phyloP scores from a whole-genome alignment of 2,797 vertebrate species.

The Phoeniculus purpureus region DNA sequence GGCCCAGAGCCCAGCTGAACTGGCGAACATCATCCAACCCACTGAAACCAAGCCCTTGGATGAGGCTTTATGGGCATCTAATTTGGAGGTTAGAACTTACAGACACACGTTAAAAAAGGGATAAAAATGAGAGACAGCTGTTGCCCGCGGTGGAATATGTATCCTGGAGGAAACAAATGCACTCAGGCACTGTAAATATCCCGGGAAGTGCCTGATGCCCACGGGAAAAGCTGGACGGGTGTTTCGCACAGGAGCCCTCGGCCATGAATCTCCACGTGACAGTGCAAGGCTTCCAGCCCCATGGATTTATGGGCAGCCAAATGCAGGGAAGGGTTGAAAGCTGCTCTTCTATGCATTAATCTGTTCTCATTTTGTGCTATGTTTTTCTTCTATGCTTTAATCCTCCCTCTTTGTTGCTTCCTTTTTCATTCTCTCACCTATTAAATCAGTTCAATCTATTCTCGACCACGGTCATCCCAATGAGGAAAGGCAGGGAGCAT shows the following conservation, averaged over 20 bases:
- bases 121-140: slow-evolving; percentile 74
- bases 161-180: slow-evolving; percentile 71
- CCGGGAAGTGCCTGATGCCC: slow-evolving; percentile 43
- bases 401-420: too few relatives aligned
- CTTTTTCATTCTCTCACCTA: neutral
- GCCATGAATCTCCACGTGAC: slow-evolving; percentile 69
- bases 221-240: slow-evolving; percentile 53
- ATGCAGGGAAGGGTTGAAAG: neutral
- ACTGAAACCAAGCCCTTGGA: slow-evolving; percentile 32
- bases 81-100: slow-evolving; percentile 60
- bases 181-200: slow-evolving; percentile 67
- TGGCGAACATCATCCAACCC: slow-evolving; percentile 42
- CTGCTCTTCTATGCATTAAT: neutral
- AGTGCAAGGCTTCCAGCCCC: slow-evolving; percentile 65
- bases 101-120: slow-evolving; percentile 51
- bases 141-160: slow-evolving; percentile 58
- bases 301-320: slow-evolving; percentile 59
- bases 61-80: slow-evolving; percentile 36
- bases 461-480: neutral
- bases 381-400: neutral
- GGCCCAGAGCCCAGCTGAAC: slow-evolving; percentile 59
- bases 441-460: neutral
- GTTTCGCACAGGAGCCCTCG: slow-evolving; percentile 36
- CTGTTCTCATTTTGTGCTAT: neutral
- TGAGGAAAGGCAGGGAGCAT: accelerated